Conservation (phyloP, 2,113 vertebrate genomes). For the Orientallactaga bullata region DNA sequence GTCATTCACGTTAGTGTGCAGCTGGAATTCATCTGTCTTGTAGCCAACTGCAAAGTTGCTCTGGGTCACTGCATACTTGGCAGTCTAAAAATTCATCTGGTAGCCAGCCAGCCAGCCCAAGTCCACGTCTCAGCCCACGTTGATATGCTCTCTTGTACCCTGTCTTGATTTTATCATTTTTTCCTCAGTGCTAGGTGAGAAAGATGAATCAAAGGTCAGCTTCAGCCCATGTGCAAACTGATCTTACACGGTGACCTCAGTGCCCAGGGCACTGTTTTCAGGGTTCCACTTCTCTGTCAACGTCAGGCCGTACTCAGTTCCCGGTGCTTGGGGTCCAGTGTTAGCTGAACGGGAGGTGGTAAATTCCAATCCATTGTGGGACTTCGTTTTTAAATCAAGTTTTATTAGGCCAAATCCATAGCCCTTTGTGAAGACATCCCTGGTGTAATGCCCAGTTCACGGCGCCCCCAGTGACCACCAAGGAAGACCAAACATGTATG, state of each 20-base stretch:
- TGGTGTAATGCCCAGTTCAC: too few relatives aligned
- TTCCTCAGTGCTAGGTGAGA: constrained; percentile 98
- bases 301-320: constrained; percentile 95
- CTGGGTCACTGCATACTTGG: constrained; percentile 95
- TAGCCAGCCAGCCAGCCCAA: constrained; percentile 98
- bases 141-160: constrained; percentile 96
- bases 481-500: too few relatives aligned
- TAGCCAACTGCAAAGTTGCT: constrained; percentile 99
- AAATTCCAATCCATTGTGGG: constrained; percentile 98
- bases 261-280: constrained; percentile 96
- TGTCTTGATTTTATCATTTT: constrained; percentile 96
- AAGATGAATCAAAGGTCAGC: constrained; percentile 97
- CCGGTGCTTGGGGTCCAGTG: constrained; percentile 97
- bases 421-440: constrained; percentile 97
- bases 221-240: constrained; percentile 95
- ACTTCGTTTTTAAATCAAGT: constrained; percentile 97
- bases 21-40: constrained; percentile 98
- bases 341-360: constrained; percentile 97
- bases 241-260: constrained; percentile 95
- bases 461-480: too few relatives aligned
- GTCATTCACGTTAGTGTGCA: constrained; percentile 95
- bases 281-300: constrained; percentile 99
- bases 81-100: constrained; percentile 96
- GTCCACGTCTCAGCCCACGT: constrained; percentile 96
- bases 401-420: constrained; percentile 98